A percentile compares a stretch with the other conserved stretches of the same genome.
phyloP scores from a whole-genome alignment of 2,797 vertebrate genomes.

The Crenuchus spilurus region DNA sequence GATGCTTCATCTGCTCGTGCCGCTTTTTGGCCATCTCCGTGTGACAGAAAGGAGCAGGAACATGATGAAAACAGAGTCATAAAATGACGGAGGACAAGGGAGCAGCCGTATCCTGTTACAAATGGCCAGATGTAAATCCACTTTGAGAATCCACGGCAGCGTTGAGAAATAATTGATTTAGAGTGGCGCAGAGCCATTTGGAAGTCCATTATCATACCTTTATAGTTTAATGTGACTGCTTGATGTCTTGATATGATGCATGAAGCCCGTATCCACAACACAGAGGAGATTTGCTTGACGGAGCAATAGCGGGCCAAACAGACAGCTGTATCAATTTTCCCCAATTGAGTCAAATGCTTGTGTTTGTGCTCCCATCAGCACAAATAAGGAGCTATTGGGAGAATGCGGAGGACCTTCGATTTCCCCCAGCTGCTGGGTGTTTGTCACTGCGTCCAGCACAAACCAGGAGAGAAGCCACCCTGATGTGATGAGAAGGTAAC shows the following conservation, averaged over 20 bases:
- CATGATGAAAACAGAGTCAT: conserved; percentile 39
- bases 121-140: conserved; percentile 26
- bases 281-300: conserved; percentile 36
- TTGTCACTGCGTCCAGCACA: conserved; percentile 60
- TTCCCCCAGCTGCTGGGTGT: conserved; percentile 35
- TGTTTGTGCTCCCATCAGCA: conserved; percentile 50
- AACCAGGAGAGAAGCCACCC: conserved; percentile 56
- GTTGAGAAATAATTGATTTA: conserved; percentile 44
- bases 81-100: conserved; percentile 24
- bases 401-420: conserved; percentile 45
- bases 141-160: conserved; percentile 10
- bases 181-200: conserved; percentile 2
- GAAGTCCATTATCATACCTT: conserved; percentile 42
- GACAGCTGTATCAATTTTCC: conserved; percentile 53
- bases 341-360: conserved; percentile 54
- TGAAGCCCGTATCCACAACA: conserved; percentile 43
- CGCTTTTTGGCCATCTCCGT: conserved; percentile 8
- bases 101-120: conserved; percentile 25
- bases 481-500: conserved; percentile 64
- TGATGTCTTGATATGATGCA: conserved; percentile 49
- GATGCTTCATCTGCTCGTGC: conserved; percentile 4
- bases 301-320: conserved; percentile 41
- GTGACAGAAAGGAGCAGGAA: conserved; percentile 24
- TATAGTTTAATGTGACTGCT: conserved; percentile 45
- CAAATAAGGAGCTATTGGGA: conserved; percentile 54